These are phyloP conservation scores for Trichechus manatus DNA, from an alignment of 2,113 vertebrate species.

Conservation along the genomic window DNA sequence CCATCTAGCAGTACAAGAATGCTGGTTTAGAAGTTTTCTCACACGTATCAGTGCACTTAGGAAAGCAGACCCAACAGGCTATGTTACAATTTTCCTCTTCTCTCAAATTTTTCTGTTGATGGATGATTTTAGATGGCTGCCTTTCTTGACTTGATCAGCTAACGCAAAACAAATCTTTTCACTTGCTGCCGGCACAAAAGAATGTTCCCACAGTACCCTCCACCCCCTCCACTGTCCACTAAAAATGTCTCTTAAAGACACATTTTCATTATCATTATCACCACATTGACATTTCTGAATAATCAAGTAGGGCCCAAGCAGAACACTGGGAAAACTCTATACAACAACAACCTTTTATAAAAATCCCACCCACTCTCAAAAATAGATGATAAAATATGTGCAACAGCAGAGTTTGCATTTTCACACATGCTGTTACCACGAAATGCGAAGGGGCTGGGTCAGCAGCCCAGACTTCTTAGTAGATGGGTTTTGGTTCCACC, in stretches of 20 bases:
- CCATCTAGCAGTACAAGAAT: background rate
- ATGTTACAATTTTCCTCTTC: background rate
- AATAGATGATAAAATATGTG: background rate
- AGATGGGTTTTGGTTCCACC: background rate
- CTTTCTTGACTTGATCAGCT: background rate
- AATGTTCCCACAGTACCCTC: conserved; percentile 84
- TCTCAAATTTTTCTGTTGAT: background rate
- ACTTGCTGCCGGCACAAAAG: background rate
- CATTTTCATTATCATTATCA: background rate
- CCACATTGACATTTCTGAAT: conserved; percentile 57
- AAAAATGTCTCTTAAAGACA: conserved; percentile 51
- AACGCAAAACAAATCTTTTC: conserved; percentile 75
- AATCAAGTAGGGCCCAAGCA: conserved; percentile 23
- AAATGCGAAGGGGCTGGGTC: background rate
- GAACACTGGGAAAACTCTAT: background rate
- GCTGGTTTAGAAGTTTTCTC: background rate
- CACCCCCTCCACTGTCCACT: background rate
- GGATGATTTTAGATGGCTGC: conserved; percentile 34
- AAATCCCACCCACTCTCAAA: conserved; percentile 51
- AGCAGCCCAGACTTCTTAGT: background rate
- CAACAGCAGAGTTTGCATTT: background rate
- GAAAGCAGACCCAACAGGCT: conserved; percentile 24
- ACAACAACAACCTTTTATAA: background rate
- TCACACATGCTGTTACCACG: background rate
- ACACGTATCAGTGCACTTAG: background rate